phyloP scores from a whole-genome alignment of 2,797 vertebrate species.

The Sebastes hubbsi region DNA sequence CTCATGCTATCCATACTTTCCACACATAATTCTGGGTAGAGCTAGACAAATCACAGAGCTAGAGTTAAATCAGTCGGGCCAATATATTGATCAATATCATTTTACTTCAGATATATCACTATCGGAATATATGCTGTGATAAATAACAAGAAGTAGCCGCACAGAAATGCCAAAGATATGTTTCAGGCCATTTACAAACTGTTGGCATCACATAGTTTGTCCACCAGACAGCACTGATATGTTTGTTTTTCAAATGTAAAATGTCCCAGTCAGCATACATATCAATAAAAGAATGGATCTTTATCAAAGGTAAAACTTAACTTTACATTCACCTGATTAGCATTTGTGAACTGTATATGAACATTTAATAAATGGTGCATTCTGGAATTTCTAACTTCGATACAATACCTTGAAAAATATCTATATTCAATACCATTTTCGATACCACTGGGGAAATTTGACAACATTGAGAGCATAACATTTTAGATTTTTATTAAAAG shows the following conservation, averaged over 20 bases:
- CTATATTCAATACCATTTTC: too few relatives aligned
- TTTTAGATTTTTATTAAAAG: too few relatives aligned
- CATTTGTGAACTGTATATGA: neutral
- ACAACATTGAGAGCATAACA: too few relatives aligned
- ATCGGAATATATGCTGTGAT: neutral
- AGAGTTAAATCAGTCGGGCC: neutral
- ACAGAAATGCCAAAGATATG: neutral
- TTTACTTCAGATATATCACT: neutral
- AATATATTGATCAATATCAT: neutral
- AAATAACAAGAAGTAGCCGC: neutral
- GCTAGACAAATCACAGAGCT: neutral
- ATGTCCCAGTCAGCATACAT: neutral
- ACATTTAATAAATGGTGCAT: neutral
- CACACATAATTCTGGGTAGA: neutral
- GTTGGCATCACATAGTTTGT: neutral
- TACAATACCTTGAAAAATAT: too few relatives aligned
- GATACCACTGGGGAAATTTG: too few relatives aligned
- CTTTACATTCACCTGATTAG: rapidly evolving
- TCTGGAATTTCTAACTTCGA: too few relatives aligned
- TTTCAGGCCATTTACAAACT: neutral
- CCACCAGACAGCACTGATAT: neutral
- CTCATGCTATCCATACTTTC: neutral
- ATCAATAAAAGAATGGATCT: neutral
- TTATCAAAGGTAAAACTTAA: neutral
- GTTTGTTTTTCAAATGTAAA: neutral